Percentiles rank a stretch among this genome's conserved stretches.
Conservation (phyloP, 2,888 invertebrate genomes). For the Suillia variegata region DNA sequence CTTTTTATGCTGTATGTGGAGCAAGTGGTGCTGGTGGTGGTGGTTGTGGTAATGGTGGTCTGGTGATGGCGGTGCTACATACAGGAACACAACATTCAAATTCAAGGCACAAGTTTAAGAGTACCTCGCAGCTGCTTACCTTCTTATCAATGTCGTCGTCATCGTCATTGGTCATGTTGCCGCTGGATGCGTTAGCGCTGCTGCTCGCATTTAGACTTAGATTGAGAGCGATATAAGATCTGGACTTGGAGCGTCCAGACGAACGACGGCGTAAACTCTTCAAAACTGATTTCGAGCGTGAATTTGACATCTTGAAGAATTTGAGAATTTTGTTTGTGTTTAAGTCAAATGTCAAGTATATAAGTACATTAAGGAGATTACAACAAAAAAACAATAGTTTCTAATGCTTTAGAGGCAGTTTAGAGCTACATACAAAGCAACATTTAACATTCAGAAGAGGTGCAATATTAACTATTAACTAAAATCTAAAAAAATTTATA, state of each 20-base stretch:
- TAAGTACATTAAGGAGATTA: too few species aligned
- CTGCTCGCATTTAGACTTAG: too few species aligned
- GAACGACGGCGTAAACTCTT: conserved; percentile 49
- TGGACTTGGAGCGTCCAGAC: conserved; percentile 39
- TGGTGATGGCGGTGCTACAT: too few species aligned
- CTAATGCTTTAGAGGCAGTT: too few species aligned
- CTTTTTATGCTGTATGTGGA: background rate
- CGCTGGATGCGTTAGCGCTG: conserved; percentile 24
- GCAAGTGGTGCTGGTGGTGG: background rate
- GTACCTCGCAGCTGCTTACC: conserved; percentile 24
- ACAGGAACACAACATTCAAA: conserved; percentile 2
- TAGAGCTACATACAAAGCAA: too few species aligned
- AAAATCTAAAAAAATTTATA: too few species aligned
- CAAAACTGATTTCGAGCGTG: conserved; percentile 49
- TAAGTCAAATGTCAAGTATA: too few species aligned
- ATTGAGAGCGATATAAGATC: conserved; percentile 40
- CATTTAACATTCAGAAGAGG: too few species aligned
- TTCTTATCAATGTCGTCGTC: conserved; percentile 24
- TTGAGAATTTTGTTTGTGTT: too few species aligned
- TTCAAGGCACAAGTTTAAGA: background rate
- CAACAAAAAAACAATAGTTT: too few species aligned
- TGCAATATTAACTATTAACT: too few species aligned
- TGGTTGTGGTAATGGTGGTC: background rate
- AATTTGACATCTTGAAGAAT: conserved; percentile 38
- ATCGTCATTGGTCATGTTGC: conserved; percentile 19